These are phyloP conservation scores for Caradrina kadenii DNA, from an alignment of 2,888 invertebrate species.

Conservation along the genomic window DNA sequence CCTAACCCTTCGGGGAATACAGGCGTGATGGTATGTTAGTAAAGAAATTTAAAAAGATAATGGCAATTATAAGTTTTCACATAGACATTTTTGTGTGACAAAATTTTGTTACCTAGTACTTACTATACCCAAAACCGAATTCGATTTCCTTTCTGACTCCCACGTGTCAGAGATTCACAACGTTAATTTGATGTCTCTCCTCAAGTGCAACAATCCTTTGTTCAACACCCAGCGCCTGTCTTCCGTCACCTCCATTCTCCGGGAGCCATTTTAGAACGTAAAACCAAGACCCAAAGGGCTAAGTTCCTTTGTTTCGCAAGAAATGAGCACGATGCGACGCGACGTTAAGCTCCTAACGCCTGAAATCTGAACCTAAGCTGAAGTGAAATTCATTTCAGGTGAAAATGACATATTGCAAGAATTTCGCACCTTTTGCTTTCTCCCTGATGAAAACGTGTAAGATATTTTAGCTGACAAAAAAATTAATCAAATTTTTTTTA, in stretches of 20 bases:
- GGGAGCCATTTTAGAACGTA: constrained; percentile 37
- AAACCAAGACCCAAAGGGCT: constrained; percentile 32
- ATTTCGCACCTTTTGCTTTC: constrained; percentile 35
- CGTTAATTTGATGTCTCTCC: constrained; percentile 52
- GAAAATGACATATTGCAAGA: constrained; percentile 36
- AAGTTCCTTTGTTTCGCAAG: constrained; percentile 37
- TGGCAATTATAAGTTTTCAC: no score
- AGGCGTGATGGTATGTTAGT: no score
- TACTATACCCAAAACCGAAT: constrained; percentile 10
- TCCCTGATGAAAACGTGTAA: constrained; percentile 14
- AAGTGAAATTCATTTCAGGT: constrained; percentile 51
- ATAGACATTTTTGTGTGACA: no score
- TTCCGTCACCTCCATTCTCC: constrained; percentile 10
- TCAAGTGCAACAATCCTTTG: constrained; percentile 67
- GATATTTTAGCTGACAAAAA: constrained; percentile 2
- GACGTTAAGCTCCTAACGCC: constrained; percentile 24
- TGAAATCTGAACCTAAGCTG: constrained; percentile 42
- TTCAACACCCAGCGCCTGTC: constrained; percentile 45
- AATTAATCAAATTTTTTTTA: not conserved
- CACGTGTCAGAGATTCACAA: constrained; percentile 10
- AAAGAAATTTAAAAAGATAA: no score
- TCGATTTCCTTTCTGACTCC: constrained; percentile 26
- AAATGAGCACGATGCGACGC: constrained; percentile 3
- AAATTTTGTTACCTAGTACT: not conserved
- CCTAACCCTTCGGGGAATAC: no score